These are phyloP conservation scores for Acronicta alni DNA, from an alignment of 2,888 invertebrate species.

Conservation along the genomic window DNA sequence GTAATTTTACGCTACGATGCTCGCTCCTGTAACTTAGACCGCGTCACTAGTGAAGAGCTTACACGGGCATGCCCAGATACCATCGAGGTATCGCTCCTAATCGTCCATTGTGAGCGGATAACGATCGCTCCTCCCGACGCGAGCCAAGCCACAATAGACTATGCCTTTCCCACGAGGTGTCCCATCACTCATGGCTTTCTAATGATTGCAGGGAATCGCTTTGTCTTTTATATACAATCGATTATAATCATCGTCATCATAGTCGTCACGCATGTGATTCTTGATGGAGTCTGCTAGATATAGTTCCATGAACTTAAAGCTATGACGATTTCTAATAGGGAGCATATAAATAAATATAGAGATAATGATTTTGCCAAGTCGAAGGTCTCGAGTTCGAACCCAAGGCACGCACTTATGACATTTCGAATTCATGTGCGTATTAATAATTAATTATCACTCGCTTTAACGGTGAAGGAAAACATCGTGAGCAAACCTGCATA, in stretches of 20 bases:
- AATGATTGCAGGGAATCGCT: conserved; percentile 51
- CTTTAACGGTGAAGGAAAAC: no score
- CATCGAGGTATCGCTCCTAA: conserved; percentile 76
- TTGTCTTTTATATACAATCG: conserved; percentile 27
- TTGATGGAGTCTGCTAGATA: neutral
- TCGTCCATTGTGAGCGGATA: conserved; percentile 79
- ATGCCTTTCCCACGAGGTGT: conserved; percentile 59
- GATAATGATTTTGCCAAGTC: no score
- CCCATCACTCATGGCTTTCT: conserved; percentile 65
- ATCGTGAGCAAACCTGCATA: no score
- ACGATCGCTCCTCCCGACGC: conserved; percentile 64
- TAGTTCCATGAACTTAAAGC: neutral
- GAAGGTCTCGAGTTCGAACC: no score
- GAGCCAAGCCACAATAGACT: conserved; percentile 61
- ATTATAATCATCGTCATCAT: conserved; percentile 10
- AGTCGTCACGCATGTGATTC: conserved; percentile 7
- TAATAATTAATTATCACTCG: no score
- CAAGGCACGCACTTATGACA: no score
- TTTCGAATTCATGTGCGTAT: no score
- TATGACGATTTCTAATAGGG: neutral
- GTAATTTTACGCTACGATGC: neutral
- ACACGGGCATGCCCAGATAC: conserved; percentile 70
- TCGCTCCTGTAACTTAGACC: conserved; percentile 38
- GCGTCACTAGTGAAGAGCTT: conserved; percentile 64
- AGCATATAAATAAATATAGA: no score